Evolutionary conservation across 2,888 invertebrate species (phyloP), one percentile per base, ranked within the genome.

Genomic region (Drosophila incognita): DNA sequence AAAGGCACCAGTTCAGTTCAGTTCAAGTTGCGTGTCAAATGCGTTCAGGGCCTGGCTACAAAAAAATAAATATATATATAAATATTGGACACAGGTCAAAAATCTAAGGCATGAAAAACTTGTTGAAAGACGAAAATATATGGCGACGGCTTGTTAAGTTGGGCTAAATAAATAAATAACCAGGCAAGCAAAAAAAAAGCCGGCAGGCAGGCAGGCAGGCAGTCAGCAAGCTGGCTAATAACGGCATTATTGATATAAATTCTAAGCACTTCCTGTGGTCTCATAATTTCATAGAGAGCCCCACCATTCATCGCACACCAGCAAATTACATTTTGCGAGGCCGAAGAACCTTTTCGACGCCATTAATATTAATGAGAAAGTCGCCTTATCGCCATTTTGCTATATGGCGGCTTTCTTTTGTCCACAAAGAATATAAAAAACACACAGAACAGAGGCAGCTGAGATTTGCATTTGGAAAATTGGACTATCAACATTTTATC

Each of bases 231-330:
- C 42, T 21, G 35, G 36, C 36, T 15, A 36, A 15, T 79, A 79
- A 79, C 79, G 74, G 81, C 88, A 74, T 82, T 90, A 87, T 87
- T 90, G 85, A 89, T 90, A 89, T 87, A 87, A 90, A 84, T 75
- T 76, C 79, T 53, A 73, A 78, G 69, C 74, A 77, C 87, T 90
- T 83, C 68, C 78, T 79, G 56, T 57, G 65, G 49, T 65, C 63
- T 31, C 67, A 62, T 59, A 77, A 72, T 72, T 72, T 64, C 60
- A 76, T 27, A 65, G 35, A 53, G 53, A 46, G 56, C 49, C 49
- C 27, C 18, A 11, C 49, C 38, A 21, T 52, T 27, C 59, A 52
- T 42, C 52, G 46, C 40, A 56, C 60, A 33, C 24, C 40, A 40
- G 38, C 40, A 74, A 63, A 57, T 71, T 59, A 31, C 58, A 66